Base-by-base conservation (phyloP, 2,113 vertebrate species). In the Oryzias melastigma region DNA sequence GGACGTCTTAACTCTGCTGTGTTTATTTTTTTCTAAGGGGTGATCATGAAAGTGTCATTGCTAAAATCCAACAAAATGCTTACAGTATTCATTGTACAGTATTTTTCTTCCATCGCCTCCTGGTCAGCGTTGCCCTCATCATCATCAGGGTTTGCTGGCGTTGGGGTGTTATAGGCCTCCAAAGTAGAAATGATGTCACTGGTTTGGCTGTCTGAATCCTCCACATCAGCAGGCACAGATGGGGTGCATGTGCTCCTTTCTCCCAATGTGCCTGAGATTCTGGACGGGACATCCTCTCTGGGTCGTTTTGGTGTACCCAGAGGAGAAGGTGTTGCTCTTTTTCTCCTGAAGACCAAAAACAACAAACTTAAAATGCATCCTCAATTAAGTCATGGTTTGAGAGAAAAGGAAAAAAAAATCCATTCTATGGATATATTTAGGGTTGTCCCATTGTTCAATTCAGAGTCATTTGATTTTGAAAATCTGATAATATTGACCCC, bases 141-240 rank as follows among this genome's bases (percentile, higher is more conserved):
- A 42, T 76, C 73, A 2, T 77, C 72, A 10, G 46, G 14, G 1
- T 54, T 58, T 5, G 78, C 78, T 20, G 93, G 91, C 53, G 90
- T 94, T 6, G 95, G 93, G 16, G 93, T 95, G 47, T 94, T 95
- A 65, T 51, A 87, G 22, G 84, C 89, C 77, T 97, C 95, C 66
- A 95, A 69, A 56, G 97, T 94, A 52, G 93, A 73, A 41, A 92
- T 58, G 12, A 92, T 89, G 14, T 90, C 67, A 14, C 84, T 74
- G 5, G 52, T 59, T 1, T 60, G 43, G 6, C 18, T 3, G 1
- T 14, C n/a, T 18, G 55, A 57, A 35, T 52, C 10, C 27, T 62
- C 25, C 40, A 43, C n/a, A 18, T 15, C 50, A 24, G 8, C 1
- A 1, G 64, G 43, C 7, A 51, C 6, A 17, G 72, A 62, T 17